A percentile compares a stretch with the other conserved stretches of the same genome.
Evolutionary conservation across 2,888 invertebrate genomes (phyloP).

Genomic region (Idaea straminata): DNA sequence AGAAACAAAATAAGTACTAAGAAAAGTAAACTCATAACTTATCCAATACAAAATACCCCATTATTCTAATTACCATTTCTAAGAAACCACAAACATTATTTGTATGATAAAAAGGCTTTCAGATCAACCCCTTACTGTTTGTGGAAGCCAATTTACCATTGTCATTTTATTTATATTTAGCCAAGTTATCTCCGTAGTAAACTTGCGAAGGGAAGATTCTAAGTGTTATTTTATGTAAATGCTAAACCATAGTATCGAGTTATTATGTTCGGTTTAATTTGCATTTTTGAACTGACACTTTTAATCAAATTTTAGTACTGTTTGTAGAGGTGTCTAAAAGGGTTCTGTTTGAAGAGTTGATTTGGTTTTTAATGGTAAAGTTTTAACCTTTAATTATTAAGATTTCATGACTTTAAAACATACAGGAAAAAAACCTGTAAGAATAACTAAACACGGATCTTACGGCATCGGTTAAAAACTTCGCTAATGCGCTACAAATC

Average conservation of each 20-base stretch:
- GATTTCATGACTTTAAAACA: too few relatives aligned
- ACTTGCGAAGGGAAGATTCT: conserved; percentile 61
- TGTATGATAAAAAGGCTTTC: conserved; percentile 2
- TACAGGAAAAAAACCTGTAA: too few relatives aligned
- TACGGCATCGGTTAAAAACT: background rate
- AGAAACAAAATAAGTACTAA: background rate
- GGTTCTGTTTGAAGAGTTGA: background rate
- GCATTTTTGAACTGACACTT: conserved; percentile 24
- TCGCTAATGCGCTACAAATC: background rate
- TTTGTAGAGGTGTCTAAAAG: background rate
- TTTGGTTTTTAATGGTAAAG: background rate
- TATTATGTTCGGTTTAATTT: conserved; percentile 27
- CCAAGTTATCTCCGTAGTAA: conserved; percentile 69
- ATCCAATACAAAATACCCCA: background rate
- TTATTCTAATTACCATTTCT: conserved; percentile 1
- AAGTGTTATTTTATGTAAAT: conserved; percentile 77
- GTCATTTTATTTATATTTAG: conserved; percentile 76
- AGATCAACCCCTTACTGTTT: conserved; percentile 43
- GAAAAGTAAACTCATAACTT: background rate
- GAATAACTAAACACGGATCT: too few relatives aligned
- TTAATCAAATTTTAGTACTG: conserved; percentile 9
- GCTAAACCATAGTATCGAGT: conserved; percentile 53
- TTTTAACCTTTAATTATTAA: background rate
- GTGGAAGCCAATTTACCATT: conserved; percentile 66
- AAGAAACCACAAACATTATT: background rate